Evolutionary conservation across 2,797 vertebrate species (phyloP).

Genomic region (Jordanella pulchra): DNA sequence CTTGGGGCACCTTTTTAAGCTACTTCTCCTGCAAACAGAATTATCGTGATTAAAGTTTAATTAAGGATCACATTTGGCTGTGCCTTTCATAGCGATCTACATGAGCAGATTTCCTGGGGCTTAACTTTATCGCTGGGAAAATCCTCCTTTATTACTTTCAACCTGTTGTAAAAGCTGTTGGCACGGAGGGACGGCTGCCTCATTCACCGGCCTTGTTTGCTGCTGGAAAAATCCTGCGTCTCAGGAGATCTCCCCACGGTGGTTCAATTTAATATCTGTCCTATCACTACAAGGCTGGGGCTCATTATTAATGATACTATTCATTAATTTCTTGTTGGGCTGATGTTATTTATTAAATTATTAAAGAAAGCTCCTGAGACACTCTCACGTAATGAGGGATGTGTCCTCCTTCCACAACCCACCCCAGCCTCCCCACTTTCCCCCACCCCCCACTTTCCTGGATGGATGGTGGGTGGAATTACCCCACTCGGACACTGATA

Average conservation of each 20-base stretch:
- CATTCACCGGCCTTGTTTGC: conserved; percentile 98
- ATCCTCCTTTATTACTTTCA: conserved; percentile 99
- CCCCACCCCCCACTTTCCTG: conserved; percentile 48
- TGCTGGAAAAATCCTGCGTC: conserved; percentile 97
- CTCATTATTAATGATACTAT: conserved; percentile 99
- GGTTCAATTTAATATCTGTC: conserved; percentile 99
- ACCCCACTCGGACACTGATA: conserved; percentile 80
- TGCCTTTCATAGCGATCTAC: conserved; percentile 99
- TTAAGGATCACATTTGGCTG: conserved; percentile 99
- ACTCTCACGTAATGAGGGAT: conserved; percentile 94
- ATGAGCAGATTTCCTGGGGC: conserved; percentile 99
- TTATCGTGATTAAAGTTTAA: conserved; percentile 99
- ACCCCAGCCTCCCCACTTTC: conserved; percentile 14
- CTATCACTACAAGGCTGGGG: conserved; percentile 95
- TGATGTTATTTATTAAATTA: conserved; percentile 99
- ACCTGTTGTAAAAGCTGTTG: conserved; percentile 99
- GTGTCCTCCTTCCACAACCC: conserved; percentile 78
- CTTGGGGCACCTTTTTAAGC: conserved; percentile 80
- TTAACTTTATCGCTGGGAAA: conserved; percentile 99
- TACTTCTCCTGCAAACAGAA: conserved; percentile 87
- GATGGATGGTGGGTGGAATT: conserved; percentile 84
- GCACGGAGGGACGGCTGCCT: conserved; percentile 92
- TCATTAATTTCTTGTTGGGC: conserved; percentile 99
- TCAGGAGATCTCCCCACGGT: conserved; percentile 96
- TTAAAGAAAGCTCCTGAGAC: conserved; percentile 98